Conservation (phyloP, 2,797 vertebrate species). For the Enteromius argenteus region DNA sequence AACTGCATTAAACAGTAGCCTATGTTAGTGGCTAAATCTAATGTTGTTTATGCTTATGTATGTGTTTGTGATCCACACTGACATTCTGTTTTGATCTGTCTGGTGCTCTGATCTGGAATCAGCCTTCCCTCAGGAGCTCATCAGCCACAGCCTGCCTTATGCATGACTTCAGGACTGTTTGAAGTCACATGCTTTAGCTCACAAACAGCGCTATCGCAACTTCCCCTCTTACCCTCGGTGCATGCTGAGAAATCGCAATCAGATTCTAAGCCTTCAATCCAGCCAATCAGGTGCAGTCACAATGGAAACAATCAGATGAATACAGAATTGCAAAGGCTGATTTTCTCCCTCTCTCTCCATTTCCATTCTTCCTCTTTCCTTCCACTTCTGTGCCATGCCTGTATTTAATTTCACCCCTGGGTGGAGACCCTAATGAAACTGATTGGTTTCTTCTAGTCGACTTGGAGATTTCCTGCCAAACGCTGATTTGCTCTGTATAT, state of each 20-base stretch:
- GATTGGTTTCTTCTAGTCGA: constrained; percentile 69
- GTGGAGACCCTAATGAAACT: constrained; percentile 68
- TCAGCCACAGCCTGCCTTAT: neutral
- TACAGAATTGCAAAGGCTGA: neutral
- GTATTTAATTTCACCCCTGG: constrained; percentile 73
- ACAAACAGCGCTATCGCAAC: neutral
- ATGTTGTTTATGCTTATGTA: neutral
- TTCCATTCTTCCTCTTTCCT: constrained; percentile 29
- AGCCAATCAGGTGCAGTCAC: constrained; percentile 45
- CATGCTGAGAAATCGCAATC: constrained; percentile 20
- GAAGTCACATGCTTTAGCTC: constrained; percentile 30
- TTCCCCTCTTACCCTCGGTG: neutral
- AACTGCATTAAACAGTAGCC: neutral
- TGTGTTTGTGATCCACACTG: constrained; percentile 50
- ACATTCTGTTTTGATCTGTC: constrained; percentile 23
- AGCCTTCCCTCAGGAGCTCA: neutral
- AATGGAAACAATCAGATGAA: constrained; percentile 33
- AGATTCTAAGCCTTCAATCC: constrained; percentile 17
- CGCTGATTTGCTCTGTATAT: constrained; percentile 61
- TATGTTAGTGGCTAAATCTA: neutral
- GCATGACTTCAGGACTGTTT: neutral
- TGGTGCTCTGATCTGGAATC: constrained; percentile 14
- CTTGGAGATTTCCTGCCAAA: constrained; percentile 60
- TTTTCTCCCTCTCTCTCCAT: constrained; percentile 15
- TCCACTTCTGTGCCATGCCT: constrained; percentile 51